phyloP scores from a whole-genome alignment of 2,113 vertebrate genomes.

The Nesogale talazaci region DNA sequence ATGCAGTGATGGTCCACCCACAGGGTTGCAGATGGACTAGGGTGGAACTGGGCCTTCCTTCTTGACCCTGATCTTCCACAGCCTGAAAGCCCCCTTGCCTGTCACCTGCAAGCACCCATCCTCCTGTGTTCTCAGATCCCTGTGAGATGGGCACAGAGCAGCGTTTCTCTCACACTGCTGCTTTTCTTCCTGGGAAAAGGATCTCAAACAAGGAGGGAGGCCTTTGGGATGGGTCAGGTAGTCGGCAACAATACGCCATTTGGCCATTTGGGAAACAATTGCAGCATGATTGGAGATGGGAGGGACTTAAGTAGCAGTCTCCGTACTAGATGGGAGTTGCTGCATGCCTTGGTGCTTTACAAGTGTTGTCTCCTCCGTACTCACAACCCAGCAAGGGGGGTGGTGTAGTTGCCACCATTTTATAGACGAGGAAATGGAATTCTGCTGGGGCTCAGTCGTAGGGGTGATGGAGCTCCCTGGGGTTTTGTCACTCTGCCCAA shows the following conservation, averaged over 20 bases:
- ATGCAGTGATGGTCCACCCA: accelerated
- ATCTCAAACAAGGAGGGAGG: neutral
- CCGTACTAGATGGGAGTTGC: neutral
- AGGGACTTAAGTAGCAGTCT: constrained; percentile 3
- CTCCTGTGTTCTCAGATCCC: neutral
- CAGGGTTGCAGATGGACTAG: neutral
- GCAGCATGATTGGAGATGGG: constrained; percentile 21
- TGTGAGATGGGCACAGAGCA: neutral
- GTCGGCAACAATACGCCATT: no score
- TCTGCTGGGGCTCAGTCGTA: neutral
- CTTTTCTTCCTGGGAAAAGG: neutral
- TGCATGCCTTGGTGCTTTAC: neutral
- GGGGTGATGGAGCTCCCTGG: neutral
- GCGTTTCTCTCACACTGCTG: accelerated
- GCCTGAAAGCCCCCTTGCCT: no score
- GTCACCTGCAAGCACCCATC: no score
- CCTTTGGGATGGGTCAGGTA: neutral
- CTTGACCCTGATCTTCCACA: neutral
- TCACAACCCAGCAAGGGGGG: neutral
- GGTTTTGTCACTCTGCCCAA: neutral
- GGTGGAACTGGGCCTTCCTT: neutral
- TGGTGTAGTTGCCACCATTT: neutral
- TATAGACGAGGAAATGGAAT: neutral
- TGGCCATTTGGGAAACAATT: neutral
- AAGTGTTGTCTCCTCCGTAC: neutral